These are phyloP conservation scores for Pandemis cinnamomeana DNA, from an alignment of 2,888 invertebrate genomes.

Conservation along the genomic window DNA sequence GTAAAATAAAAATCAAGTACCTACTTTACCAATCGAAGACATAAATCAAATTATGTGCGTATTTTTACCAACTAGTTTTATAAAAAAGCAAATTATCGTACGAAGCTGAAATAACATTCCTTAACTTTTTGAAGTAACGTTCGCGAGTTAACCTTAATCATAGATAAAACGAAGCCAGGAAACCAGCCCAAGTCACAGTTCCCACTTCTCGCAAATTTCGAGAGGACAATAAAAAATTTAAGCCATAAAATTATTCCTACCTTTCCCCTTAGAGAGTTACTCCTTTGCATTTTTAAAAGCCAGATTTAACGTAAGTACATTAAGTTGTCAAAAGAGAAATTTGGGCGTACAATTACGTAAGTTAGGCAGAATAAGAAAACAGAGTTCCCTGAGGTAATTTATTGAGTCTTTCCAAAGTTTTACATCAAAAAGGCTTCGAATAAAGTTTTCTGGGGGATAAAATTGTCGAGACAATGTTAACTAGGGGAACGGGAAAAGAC, in stretches of 20 bases:
- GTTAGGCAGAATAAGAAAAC: slow-evolving; percentile 39
- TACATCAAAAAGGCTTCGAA: slow-evolving; percentile 40
- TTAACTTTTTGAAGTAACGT: not conserved
- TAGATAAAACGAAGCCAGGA: not conserved
- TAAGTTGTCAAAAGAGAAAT: slow-evolving; percentile 42
- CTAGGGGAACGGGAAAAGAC: not conserved
- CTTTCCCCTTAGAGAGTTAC: slow-evolving; percentile 9
- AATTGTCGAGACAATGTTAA: slow-evolving; percentile 23
- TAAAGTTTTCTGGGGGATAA: slow-evolving; percentile 7
- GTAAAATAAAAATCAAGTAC: too few relatives aligned
- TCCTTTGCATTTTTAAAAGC: slow-evolving; percentile 39
- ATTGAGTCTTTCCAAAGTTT: slow-evolving; percentile 39
- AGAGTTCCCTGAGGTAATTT: slow-evolving; percentile 40
- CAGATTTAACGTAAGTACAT: slow-evolving; percentile 39
- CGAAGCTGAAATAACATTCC: too few relatives aligned
- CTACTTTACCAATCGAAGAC: too few relatives aligned
- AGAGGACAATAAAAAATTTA: slow-evolving; percentile 30
- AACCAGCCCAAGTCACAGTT: not conserved
- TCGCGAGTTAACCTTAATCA: not conserved
- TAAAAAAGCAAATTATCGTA: too few relatives aligned
- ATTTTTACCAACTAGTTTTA: too few relatives aligned
- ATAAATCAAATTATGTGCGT: too few relatives aligned
- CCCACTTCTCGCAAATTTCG: slow-evolving; percentile 9
- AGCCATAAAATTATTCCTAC: slow-evolving; percentile 26
- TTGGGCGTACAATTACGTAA: slow-evolving; percentile 38